Evolutionary conservation across 2,113 vertebrate species (phyloP).

Genomic region (Corythornis madagascariensis): DNA sequence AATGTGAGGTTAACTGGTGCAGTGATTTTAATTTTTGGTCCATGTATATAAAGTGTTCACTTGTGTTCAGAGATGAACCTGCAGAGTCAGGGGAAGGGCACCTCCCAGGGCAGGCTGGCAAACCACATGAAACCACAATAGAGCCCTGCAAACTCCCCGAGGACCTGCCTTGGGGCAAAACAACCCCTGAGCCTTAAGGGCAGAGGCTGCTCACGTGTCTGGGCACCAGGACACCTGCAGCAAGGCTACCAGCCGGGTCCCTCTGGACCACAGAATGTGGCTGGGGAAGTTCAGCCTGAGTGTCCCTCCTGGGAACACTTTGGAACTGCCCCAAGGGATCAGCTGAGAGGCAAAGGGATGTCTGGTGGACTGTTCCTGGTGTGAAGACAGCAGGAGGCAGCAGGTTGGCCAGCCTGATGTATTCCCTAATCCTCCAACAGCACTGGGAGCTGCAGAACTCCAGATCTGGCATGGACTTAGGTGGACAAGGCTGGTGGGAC

Average conservation of each 20-base stretch:
- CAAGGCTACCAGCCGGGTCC: not conserved
- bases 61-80: not conserved
- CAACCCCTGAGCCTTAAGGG: fast-evolving
- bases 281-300: not conserved
- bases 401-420: not conserved
- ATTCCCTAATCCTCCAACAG: not conserved
- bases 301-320: not conserved
- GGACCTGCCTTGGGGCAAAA: not conserved
- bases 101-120: fast-evolving
- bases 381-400: not conserved
- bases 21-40: not conserved
- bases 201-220: not conserved
- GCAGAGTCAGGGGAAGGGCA: not conserved
- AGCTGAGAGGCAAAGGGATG: not conserved
- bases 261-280: fast-evolving
- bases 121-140: fast-evolving
- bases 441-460: not conserved
- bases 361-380: not conserved
- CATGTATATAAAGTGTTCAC: not conserved
- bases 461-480: not conserved
- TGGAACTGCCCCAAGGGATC: not conserved
- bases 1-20: not conserved
- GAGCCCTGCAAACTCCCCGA: fast-evolving
- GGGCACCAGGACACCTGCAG: fast-evolving
- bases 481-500: not conserved